Base-by-base conservation (phyloP, 2,888 invertebrate genomes). In the Dasypolia templi region DNA sequence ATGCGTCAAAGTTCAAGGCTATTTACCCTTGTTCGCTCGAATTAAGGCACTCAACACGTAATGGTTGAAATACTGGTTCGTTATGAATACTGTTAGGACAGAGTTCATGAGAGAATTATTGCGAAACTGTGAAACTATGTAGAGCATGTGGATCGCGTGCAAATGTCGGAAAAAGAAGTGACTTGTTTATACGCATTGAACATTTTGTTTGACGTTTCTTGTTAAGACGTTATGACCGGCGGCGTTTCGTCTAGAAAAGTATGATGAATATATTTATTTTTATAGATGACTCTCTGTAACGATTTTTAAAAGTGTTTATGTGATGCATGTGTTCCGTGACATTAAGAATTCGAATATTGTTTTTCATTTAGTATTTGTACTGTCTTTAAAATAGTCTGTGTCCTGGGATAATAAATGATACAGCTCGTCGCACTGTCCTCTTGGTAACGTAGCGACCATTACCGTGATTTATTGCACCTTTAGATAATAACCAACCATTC, bases 81-180 rank as follows among this genome's bases (percentile, higher is more conserved):
- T 81, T 76, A 65, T 72, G 66, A 83, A 74, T 65, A 81, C 72
- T 80, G 64, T 75, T 72, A 73, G 72, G 72, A 71, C 75, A 73
- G 64, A 64, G 46, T 68, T 78, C 62, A 42, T 76, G 70, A 82
- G 76, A 68, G 76, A 79, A 80, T 77, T 84, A 83, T 86, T 84
- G 73, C 69, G 85, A 85, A 77, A 82, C 83, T 72, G 77, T 71
- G 84, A 86, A 78, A 83, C 83, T 68, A 77, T 66, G 75, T 80
- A 69, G 76, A 87, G 86, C 81, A 88, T 84, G 87, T 85, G 86
- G 83, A 67, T 85, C 76, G 81, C 85, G 90, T 92, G 93, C 92
- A 91, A 92, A 92, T 86, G 84, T 83, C 85, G 76, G 76, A 89
- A 89, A 90, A 90, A 92, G 83, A 89, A 85, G 85, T 89, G 90